Evolutionary conservation across 1,140 invertebrate genomes (phyloP).

Genomic region (Drosophila tsacasi): DNA sequence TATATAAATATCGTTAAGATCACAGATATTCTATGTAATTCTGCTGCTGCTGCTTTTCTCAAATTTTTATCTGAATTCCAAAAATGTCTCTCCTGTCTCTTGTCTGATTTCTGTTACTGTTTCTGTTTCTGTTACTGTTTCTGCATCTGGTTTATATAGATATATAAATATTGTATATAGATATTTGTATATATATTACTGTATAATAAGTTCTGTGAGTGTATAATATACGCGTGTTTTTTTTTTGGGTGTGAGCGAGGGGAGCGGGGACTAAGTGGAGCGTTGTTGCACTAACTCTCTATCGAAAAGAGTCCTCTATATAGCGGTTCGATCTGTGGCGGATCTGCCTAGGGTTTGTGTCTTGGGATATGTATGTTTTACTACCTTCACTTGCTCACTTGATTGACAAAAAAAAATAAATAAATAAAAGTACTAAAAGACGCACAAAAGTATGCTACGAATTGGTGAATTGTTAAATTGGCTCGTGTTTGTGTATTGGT

Average conservation of each 20-base stretch:
- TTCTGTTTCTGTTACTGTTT: slow-evolving; percentile 5
- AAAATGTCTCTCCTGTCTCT: slow-evolving; percentile 28
- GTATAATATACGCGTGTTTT: slow-evolving; percentile 37
- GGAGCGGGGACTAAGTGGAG: slow-evolving; percentile 26
- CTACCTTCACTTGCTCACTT: slow-evolving; percentile 32
- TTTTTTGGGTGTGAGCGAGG: slow-evolving; percentile 14
- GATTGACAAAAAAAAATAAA: neutral
- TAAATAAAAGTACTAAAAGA: slow-evolving; percentile 2
- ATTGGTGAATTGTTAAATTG: slow-evolving; percentile 9
- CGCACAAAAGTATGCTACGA: slow-evolving; percentile 67
- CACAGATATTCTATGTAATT: slow-evolving; percentile 85
- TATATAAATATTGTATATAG: slow-evolving; percentile 62
- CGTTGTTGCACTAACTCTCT: slow-evolving; percentile 33
- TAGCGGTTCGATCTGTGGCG: slow-evolving; percentile 20
- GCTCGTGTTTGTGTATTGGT: slow-evolving; percentile 8
- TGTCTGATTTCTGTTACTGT: slow-evolving; percentile 1
- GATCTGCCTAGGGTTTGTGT: slow-evolving; percentile 13
- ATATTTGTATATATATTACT: slow-evolving; percentile 59
- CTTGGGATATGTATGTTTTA: slow-evolving; percentile 50
- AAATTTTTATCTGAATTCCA: slow-evolving; percentile 47
- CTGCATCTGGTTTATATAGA: slow-evolving; percentile 55
- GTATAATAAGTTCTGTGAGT: slow-evolving; percentile 54
- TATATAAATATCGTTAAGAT: slow-evolving; percentile 85
- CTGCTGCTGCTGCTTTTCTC: slow-evolving; percentile 63
- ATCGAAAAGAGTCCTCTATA: slow-evolving; percentile 33